These are phyloP conservation scores for Penaeus monodon DNA, from an alignment of 2,888 invertebrate genomes.

Conservation along the genomic window DNA sequence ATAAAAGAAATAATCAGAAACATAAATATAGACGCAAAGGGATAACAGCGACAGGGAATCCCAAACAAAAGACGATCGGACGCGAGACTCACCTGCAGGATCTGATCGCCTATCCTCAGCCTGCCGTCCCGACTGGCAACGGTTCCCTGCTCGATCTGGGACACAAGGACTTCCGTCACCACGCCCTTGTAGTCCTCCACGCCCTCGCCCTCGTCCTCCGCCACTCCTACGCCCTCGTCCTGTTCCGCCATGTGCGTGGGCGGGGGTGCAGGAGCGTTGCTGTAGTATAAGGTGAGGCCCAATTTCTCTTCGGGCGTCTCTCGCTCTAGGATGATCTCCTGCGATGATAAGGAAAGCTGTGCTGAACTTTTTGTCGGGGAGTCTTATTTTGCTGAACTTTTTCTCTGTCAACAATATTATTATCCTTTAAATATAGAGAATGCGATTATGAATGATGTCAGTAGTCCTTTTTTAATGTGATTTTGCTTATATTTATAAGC, in stretches of 20 bases:
- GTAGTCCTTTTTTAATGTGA: too few species aligned
- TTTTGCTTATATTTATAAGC: too few species aligned
- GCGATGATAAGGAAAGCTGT: constrained; percentile 51
- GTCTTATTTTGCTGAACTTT: too few species aligned
- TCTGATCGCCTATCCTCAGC: constrained; percentile 76
- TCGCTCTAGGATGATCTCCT: constrained; percentile 79
- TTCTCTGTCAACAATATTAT: too few species aligned
- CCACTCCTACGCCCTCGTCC: constrained; percentile 31
- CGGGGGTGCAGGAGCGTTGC: constrained; percentile 71
- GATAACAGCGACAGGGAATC: too few species aligned
- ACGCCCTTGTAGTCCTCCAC: constrained; percentile 64
- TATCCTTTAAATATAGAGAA: too few species aligned
- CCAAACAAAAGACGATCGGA: too few species aligned
- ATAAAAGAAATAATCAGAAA: too few species aligned
- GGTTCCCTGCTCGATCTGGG: constrained; percentile 76
- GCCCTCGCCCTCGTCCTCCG: constrained; percentile 41
- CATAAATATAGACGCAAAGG: too few species aligned
- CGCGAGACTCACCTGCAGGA: constrained; percentile 72
- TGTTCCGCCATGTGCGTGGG: constrained; percentile 62
- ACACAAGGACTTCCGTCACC: constrained; percentile 78
- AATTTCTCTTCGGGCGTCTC: constrained; percentile 75
- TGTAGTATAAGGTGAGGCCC: constrained; percentile 79
- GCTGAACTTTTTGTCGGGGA: too few species aligned
- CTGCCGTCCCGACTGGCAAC: constrained; percentile 76
- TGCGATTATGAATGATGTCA: too few species aligned